Percentiles rank a stretch among this genome's conserved stretches.
Evolutionary conservation across 92 coral and sea anemone species (phyloP).

Genomic region (Diadumene lineata): DNA sequence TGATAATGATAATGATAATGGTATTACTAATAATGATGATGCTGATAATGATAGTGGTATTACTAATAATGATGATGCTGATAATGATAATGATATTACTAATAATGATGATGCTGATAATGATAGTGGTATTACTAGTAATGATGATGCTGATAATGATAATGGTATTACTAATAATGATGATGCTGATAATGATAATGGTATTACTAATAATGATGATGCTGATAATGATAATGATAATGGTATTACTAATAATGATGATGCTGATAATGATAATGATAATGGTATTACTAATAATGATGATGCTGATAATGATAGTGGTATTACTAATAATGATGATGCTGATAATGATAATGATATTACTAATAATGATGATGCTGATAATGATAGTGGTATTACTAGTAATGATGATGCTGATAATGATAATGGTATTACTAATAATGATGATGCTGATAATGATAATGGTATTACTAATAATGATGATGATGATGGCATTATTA

Average conservation of each 20-base stretch:
- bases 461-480: neutral
- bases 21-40: neutral
- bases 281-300: too few relatives aligned
- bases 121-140: neutral
- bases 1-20: neutral
- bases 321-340: neutral
- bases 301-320: neutral
- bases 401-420: neutral
- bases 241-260: neutral
- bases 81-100: neutral
- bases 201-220: too few relatives aligned
- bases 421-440: neutral
- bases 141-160: neutral
- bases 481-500: too few relatives aligned
- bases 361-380: neutral
- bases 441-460: neutral
- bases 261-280: neutral
- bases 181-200: too few relatives aligned
- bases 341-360: neutral
- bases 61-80: neutral
- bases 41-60: neutral
- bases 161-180: too few relatives aligned
- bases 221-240: neutral
- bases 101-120: neutral
- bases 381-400: neutral